Conservation (phyloP, 2,888 invertebrate species). For the Apamea anceps region DNA sequence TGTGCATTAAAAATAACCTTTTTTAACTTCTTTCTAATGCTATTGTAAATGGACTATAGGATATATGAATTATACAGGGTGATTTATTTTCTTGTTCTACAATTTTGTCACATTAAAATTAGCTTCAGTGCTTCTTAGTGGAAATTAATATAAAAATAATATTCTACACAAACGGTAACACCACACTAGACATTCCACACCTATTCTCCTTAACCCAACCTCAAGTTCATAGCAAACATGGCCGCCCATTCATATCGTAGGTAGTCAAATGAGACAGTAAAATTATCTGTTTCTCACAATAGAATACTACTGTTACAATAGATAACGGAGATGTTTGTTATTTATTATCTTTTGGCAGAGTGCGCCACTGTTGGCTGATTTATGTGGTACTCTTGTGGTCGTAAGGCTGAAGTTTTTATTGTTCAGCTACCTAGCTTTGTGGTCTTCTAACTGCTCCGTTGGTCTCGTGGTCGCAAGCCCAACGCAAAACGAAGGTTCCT, state of each 20-base stretch:
- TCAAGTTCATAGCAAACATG: conserved; percentile 30
- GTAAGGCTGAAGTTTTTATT: conserved; percentile 4
- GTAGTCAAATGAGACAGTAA: conserved; percentile 37
- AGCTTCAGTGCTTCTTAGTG: not conserved
- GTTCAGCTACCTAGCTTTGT: not conserved
- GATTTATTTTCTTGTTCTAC: not conserved
- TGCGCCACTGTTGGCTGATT: conserved; percentile 24
- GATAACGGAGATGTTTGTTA: conserved; percentile 27
- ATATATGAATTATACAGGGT: too few species aligned
- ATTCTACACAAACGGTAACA: not conserved
- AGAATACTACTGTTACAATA: conserved; percentile 44
- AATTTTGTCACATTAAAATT: not conserved
- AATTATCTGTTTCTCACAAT: conserved; percentile 46
- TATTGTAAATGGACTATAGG: too few species aligned
- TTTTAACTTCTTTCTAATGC: too few species aligned
- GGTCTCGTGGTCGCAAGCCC: not conserved
- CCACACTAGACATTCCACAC: not conserved
- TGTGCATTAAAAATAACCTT: too few species aligned
- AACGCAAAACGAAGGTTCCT: not conserved
- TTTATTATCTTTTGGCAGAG: conserved; percentile 35
- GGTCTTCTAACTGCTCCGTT: not conserved
- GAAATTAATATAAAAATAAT: not conserved
- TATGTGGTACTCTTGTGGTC: conserved; percentile 15
- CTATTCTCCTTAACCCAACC: not conserved
- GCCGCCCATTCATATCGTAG: conserved; percentile 10